Percentiles rank a stretch among this genome's conserved stretches.
Evolutionary conservation across 2,888 invertebrate genomes (phyloP).

Genomic region (Arge pagana): DNA sequence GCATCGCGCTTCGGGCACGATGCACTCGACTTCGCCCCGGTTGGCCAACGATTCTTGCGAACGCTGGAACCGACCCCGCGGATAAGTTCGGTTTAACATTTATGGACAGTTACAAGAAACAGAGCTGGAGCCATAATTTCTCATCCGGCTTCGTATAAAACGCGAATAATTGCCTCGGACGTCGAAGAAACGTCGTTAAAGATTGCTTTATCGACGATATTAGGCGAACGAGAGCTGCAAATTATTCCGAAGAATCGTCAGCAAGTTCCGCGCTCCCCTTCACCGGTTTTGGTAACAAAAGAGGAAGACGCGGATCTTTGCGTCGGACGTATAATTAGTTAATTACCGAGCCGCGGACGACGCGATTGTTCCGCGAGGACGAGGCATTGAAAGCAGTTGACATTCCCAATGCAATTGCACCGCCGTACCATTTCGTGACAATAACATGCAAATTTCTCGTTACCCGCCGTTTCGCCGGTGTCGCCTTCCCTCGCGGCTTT

Average conservation of each 20-base stretch:
- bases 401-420: conserved; percentile 16
- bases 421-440: conserved; percentile 7
- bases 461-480: too few species aligned
- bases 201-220: too few species aligned
- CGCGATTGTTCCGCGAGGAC: conserved; percentile 14
- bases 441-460: conserved; percentile 13
- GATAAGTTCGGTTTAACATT: conserved; percentile 49
- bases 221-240: too few species aligned
- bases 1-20: conserved; percentile 35
- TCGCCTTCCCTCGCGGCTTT: too few species aligned
- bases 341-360: conserved; percentile 15
- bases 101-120: conserved; percentile 45
- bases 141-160: too few species aligned
- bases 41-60: conserved; percentile 24
- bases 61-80: conserved; percentile 36
- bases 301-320: conserved; percentile 10
- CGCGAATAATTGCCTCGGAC: too few species aligned
- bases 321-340: conserved; percentile 12
- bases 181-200: too few species aligned
- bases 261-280: too few species aligned
- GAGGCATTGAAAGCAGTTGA: conserved; percentile 17
- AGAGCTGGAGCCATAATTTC: conserved; percentile 31
- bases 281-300: too few species aligned
- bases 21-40: conserved; percentile 31
- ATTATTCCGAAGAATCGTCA: too few species aligned